A percentile compares a stretch with the other conserved stretches of the same genome.
phyloP scores from a whole-genome alignment of 2,888 invertebrate species.

The Drosophila mayaguana region DNA sequence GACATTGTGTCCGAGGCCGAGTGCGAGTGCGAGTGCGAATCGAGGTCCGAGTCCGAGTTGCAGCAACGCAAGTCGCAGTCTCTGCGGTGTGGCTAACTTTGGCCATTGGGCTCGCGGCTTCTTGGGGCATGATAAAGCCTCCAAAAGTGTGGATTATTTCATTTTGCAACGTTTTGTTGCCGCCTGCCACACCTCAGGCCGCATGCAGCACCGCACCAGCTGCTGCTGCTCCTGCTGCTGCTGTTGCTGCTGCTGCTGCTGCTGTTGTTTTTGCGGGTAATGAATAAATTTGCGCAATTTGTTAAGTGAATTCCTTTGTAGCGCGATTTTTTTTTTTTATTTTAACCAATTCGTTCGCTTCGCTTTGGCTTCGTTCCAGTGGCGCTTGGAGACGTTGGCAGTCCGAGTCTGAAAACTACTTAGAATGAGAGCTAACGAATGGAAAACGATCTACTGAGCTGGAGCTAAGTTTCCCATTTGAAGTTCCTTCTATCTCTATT shows the following conservation, averaged over 20 bases:
- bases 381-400: slow-evolving; percentile 54
- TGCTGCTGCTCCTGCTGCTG: slow-evolving; percentile 37
- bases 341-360: slow-evolving; percentile 63
- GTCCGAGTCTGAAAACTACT: slow-evolving; percentile 27
- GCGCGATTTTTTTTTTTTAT: slow-evolving; percentile 67
- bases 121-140: slow-evolving; percentile 70
- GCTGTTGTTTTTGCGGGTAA: slow-evolving; percentile 74
- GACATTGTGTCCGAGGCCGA: slow-evolving; percentile 36
- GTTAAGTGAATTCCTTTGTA: slow-evolving; percentile 83
- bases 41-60: slow-evolving; percentile 2
- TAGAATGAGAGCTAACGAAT: slow-evolving; percentile 57
- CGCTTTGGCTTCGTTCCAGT: slow-evolving; percentile 35
- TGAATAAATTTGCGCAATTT: slow-evolving; percentile 83
- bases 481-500: neutral
- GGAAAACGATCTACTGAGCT: slow-evolving; percentile 7
- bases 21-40: neutral
- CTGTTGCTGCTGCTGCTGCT: slow-evolving; percentile 15
- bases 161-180: slow-evolving; percentile 77
- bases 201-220: slow-evolving; percentile 11
- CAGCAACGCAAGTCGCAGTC: neutral
- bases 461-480: neutral
- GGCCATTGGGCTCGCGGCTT: slow-evolving; percentile 54
- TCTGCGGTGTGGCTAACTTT: slow-evolving; percentile 29
- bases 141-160: slow-evolving; percentile 80
- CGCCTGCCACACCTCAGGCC: slow-evolving; percentile 39